These are phyloP conservation scores for Cyanocitta stelleri DNA, from an alignment of 2,113 vertebrate species.

Conservation along the genomic window DNA sequence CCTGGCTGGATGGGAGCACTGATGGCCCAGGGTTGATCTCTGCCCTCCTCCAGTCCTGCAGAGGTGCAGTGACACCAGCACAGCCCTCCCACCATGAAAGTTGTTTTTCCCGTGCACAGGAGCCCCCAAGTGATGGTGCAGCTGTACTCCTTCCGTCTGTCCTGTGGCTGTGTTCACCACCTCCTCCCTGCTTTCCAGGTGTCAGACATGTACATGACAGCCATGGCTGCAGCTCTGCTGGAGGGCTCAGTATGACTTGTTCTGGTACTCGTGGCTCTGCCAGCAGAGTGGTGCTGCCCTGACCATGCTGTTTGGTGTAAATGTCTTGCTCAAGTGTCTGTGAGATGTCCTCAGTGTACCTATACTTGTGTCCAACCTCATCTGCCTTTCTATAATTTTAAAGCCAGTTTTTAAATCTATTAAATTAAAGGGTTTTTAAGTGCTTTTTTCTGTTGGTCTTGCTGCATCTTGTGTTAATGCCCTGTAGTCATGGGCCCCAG, in stretches of 20 bases:
- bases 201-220: not conserved
- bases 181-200: not conserved
- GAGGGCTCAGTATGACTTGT: accelerated
- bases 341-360: not conserved
- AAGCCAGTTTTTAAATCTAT: not conserved
- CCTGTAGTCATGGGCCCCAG: not conserved
- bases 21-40: not conserved
- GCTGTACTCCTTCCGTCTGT: not conserved
- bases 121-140: not conserved
- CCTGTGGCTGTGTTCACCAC: not conserved
- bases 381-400: not conserved
- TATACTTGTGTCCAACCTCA: not conserved
- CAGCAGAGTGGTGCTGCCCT: not conserved
- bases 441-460: not conserved
- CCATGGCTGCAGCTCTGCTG: not conserved
- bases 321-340: not conserved
- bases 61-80: not conserved
- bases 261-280: not conserved
- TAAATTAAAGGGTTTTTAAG: not conserved
- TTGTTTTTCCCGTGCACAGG: not conserved
- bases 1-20: accelerated
- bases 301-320: not conserved
- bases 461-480: not conserved
- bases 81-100: not conserved
- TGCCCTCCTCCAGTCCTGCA: not conserved